Conservation (phyloP, 2,888 invertebrate species). For the Blastobasis adustella region DNA sequence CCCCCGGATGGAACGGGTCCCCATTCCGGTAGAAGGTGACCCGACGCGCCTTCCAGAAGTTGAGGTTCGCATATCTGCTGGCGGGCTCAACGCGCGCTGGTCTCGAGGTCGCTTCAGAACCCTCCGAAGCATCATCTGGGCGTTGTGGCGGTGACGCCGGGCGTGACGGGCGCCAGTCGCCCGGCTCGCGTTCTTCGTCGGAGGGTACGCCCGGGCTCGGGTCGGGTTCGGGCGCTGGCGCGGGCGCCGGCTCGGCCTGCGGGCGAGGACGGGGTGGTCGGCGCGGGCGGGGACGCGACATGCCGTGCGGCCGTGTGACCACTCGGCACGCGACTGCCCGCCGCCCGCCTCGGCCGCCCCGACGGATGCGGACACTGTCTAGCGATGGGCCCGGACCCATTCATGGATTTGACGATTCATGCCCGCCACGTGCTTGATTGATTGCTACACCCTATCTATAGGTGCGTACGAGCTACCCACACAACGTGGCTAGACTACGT, state of each 20-base stretch:
- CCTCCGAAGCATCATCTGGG: conserved; percentile 63
- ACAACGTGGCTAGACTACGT: too few species aligned
- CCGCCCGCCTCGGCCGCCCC: conserved; percentile 38
- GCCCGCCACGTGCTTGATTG: conserved; percentile 37
- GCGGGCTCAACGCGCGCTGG: conserved; percentile 74
- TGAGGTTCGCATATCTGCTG: conserved; percentile 84
- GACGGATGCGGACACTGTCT: not conserved
- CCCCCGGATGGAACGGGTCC: conserved; percentile 92
- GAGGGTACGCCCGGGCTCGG: conserved; percentile 54
- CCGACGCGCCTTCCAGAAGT: conserved; percentile 90
- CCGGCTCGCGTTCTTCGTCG: conserved; percentile 72
- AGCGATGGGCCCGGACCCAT: conserved; percentile 22
- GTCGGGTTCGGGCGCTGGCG: conserved; percentile 53
- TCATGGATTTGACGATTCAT: conserved; percentile 35
- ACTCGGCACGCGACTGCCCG: conserved; percentile 52
- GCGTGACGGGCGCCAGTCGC: conserved; percentile 67
- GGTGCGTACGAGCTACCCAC: too few species aligned
- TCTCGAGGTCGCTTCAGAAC: conserved; percentile 71
- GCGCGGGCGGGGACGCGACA: conserved; percentile 59
- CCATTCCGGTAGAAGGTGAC: conserved; percentile 96
- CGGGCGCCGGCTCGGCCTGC: conserved; percentile 59
- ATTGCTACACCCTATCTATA: conserved; percentile 3
- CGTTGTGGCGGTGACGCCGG: conserved; percentile 59
- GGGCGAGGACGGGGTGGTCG: conserved; percentile 46
- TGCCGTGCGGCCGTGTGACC: conserved; percentile 51